Percentiles rank a stretch among this genome's conserved stretches.
phyloP scores from a whole-genome alignment of 1,140 invertebrate genomes.

The Dreissena polymorpha region DNA sequence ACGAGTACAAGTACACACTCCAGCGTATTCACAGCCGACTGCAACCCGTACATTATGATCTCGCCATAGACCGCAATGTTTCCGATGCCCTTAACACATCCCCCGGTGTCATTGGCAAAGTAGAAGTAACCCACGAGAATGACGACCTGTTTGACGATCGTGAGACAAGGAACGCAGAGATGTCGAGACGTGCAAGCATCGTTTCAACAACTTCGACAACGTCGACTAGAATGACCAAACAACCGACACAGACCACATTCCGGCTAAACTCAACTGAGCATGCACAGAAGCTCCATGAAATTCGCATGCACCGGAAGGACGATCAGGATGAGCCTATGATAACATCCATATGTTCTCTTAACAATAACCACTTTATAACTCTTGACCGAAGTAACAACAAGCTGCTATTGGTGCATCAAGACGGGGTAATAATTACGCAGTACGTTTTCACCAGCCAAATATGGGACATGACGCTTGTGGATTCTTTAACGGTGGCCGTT shows the following conservation, averaged over 20 bases:
- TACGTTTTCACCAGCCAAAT: conserved; percentile 51
- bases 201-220: neutral
- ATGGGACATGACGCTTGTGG: conserved; percentile 52
- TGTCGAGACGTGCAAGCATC: conserved; percentile 6
- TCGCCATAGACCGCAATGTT: conserved; percentile 46
- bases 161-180: neutral
- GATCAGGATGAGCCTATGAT: conserved; percentile 50
- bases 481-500: conserved; percentile 37
- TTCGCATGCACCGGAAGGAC: conserved; percentile 37
- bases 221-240: neutral
- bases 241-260: neutral
- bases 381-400: conserved; percentile 52
- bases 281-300: conserved; percentile 31
- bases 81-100: conserved; percentile 44
- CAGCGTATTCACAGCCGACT: conserved; percentile 47
- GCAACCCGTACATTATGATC: conserved; percentile 37
- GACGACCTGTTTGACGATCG: conserved; percentile 10
- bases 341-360: conserved; percentile 28
- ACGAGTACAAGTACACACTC: conserved; percentile 44
- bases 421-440: conserved; percentile 30
- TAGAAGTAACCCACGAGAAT: conserved; percentile 39
- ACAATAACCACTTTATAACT: conserved; percentile 44
- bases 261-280: conserved; percentile 5
- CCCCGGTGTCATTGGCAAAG: conserved; percentile 39
- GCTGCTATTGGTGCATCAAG: conserved; percentile 32